A percentile compares a stretch with the other conserved stretches of the same genome.
These are phyloP conservation scores for Coendou prehensilis DNA, from an alignment of 2,797 vertebrate species.

Conservation along the genomic window DNA sequence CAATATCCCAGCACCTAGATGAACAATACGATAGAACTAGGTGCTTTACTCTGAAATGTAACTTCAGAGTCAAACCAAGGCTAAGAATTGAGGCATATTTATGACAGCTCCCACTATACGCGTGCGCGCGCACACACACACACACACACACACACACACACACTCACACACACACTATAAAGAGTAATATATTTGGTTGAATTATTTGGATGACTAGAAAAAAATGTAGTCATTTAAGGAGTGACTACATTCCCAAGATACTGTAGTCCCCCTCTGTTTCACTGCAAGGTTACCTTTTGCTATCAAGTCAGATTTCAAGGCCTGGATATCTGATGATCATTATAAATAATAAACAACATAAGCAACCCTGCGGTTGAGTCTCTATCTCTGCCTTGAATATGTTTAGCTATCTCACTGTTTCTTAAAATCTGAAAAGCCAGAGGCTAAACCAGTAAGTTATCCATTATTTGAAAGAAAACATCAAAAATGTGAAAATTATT, in stretches of 20 bases:
- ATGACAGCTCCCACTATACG: background rate
- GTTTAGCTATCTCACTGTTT: background rate
- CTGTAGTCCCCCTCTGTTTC: background rate
- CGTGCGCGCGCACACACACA: too few relatives aligned
- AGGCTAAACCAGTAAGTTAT: background rate
- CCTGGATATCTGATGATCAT: background rate
- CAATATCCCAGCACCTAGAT: background rate
- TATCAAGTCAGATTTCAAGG: background rate
- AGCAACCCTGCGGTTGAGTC: background rate
- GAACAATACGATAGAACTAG: background rate
- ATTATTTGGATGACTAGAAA: background rate
- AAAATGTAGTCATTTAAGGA: background rate
- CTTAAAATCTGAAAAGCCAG: conserved; percentile 65
- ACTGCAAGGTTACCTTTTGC: background rate
- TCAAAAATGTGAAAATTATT: conserved; percentile 53
- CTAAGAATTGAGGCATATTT: background rate
- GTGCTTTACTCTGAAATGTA: background rate
- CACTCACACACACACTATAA: background rate
- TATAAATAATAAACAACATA: background rate
- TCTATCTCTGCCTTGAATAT: background rate
- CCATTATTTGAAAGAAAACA: conserved; percentile 58
- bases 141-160: too few relatives aligned
- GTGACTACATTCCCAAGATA: background rate
- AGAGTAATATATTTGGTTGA: background rate
- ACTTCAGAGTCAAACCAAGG: background rate